Evolutionary conservation across 2,797 vertebrate species (phyloP).

Genomic region (Neostethus bicornis): DNA sequence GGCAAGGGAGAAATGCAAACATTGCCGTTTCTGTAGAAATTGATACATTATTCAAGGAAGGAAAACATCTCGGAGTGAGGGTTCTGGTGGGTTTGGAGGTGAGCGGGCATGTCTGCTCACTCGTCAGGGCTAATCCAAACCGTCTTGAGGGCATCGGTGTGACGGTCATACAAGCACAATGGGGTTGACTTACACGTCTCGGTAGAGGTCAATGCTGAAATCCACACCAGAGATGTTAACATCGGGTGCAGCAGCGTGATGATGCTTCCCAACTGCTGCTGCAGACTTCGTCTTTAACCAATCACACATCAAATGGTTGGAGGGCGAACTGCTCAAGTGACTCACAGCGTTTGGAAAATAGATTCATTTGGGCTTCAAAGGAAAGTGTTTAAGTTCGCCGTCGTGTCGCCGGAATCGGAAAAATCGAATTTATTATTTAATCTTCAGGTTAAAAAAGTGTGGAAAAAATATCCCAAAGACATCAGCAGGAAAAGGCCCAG

Average conservation of each 20-base stretch:
- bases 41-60: slow-evolving; percentile 81
- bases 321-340: slow-evolving; percentile 52
- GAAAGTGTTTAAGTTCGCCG: slow-evolving; percentile 35
- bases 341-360: slow-evolving; percentile 51
- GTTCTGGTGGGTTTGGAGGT: slow-evolving; percentile 33
- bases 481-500: too few species aligned
- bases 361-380: slow-evolving; percentile 51
- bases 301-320: slow-evolving; percentile 59
- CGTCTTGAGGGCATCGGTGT: slow-evolving; percentile 55
- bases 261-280: slow-evolving; percentile 26
- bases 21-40: slow-evolving; percentile 78
- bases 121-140: slow-evolving; percentile 43
- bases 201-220: slow-evolving; percentile 73
- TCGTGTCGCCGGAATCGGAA: slow-evolving; percentile 52
- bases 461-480: slow-evolving; percentile 16
- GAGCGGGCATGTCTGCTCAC: slow-evolving; percentile 26
- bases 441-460: slow-evolving; percentile 18
- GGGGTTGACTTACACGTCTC: slow-evolving; percentile 62
- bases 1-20: slow-evolving; percentile 77
- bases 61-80: slow-evolving; percentile 67
- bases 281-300: slow-evolving; percentile 56
- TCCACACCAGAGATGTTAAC: slow-evolving; percentile 63
- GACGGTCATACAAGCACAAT: slow-evolving; percentile 72
- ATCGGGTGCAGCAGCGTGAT: slow-evolving; percentile 40
- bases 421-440: slow-evolving; percentile 38